These are phyloP conservation scores for Caenorhabditis auriculariae DNA, from an alignment of 2,888 invertebrate species.

Conservation along the genomic window DNA sequence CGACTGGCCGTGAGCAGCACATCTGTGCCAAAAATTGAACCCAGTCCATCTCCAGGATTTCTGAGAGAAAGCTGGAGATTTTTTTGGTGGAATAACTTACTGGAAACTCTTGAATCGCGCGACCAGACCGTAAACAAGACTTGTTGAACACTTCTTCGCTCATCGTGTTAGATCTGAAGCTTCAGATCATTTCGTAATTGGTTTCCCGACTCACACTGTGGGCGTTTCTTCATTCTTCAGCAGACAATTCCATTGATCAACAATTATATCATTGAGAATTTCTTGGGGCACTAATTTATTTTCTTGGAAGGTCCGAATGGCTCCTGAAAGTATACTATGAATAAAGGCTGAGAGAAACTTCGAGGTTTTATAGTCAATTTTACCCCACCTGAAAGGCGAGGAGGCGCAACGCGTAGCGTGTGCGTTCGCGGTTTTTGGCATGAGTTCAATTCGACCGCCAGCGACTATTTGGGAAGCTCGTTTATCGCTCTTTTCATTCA, in stretches of 20 bases:
- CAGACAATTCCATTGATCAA: constrained; percentile 38
- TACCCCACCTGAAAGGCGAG: neutral
- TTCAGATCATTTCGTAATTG: neutral
- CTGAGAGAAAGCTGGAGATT: constrained; percentile 20
- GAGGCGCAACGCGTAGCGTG: too few species aligned
- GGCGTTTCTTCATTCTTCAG: constrained; percentile 41
- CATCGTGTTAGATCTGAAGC: constrained; percentile 24
- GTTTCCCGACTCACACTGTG: neutral
- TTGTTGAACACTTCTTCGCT: constrained; percentile 39
- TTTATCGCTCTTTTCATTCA: too few species aligned
- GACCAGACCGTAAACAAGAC: constrained; percentile 38
- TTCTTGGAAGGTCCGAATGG: constrained; percentile 13
- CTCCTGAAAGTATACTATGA: constrained; percentile 6
- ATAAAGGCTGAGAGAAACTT: neutral
- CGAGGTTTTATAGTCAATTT: neutral
- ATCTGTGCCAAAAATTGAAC: constrained; percentile 50
- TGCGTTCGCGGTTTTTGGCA: too few species aligned
- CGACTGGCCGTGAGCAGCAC: constrained; percentile 36
- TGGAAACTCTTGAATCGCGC: constrained; percentile 31
- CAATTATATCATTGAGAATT: constrained; percentile 24
- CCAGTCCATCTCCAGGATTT: constrained; percentile 57
- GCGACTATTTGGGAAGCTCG: too few species aligned
- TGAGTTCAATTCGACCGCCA: too few species aligned
- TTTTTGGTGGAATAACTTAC: constrained; percentile 5
- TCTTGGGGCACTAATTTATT: constrained; percentile 22